Conservation (phyloP, 2,888 invertebrate species). For the Leptinotarsa haldemani region DNA sequence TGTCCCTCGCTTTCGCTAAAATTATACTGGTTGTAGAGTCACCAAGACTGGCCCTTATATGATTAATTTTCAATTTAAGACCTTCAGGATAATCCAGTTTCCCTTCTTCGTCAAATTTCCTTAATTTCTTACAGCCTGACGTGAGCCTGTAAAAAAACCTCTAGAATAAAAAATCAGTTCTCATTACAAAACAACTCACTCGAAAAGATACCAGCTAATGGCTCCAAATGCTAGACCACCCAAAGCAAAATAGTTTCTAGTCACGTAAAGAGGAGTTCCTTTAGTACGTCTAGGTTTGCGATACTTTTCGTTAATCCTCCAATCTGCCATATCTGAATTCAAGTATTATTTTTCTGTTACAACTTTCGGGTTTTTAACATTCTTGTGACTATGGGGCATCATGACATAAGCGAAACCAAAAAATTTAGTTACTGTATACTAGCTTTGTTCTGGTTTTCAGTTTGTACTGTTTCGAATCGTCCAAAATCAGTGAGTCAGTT, state of each 20-base stretch:
- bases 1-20: slow-evolving; percentile 49
- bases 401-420: neutral
- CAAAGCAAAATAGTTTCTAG: slow-evolving; percentile 69
- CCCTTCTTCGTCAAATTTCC: slow-evolving; percentile 46
- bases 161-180: neutral
- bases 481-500: no score
- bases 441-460: no score
- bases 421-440: no score
- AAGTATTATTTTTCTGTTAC: neutral
- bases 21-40: slow-evolving; percentile 44
- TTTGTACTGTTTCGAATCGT: no score
- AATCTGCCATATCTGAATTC: slow-evolving; percentile 54
- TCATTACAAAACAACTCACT: slow-evolving; percentile 64
- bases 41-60: slow-evolving; percentile 32
- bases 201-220: slow-evolving; percentile 65
- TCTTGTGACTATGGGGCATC: neutral
- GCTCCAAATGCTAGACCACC: slow-evolving; percentile 66
- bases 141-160: slow-evolving; percentile 51
- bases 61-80: slow-evolving; percentile 40
- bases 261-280: slow-evolving; percentile 73
- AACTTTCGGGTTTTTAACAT: no score
- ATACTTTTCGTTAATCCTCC: slow-evolving; percentile 59
- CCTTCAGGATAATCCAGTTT: slow-evolving; percentile 55
- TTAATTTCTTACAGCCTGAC: slow-evolving; percentile 52
- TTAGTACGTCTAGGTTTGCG: slow-evolving; percentile 75